Evolutionary conservation across 2,797 vertebrate species (phyloP).

Genomic region (Channallabes apus): DNA sequence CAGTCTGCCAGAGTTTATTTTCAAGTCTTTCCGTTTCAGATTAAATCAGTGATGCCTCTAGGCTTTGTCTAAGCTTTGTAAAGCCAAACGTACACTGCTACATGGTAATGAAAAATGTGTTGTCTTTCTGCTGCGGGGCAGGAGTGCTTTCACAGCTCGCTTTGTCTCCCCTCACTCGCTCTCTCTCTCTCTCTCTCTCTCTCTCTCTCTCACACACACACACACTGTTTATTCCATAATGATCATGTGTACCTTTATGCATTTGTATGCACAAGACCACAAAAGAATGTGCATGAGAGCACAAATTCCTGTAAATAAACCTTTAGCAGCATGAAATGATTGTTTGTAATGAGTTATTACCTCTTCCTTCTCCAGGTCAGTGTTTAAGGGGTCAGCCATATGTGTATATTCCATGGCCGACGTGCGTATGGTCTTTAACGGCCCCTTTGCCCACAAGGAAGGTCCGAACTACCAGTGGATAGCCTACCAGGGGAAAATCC

Average conservation of each 20-base stretch:
- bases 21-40: constrained; percentile 35
- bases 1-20: constrained; percentile 8
- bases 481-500: constrained; percentile 96
- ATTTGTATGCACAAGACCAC: constrained; percentile 27
- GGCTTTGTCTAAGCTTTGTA: constrained; percentile 45
- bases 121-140: constrained; percentile 30
- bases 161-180: neutral
- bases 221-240: neutral
- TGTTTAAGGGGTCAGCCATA: constrained; percentile 96
- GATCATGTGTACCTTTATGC: constrained; percentile 5
- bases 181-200: constrained; percentile 1
- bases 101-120: constrained; percentile 42
- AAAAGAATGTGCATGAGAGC: constrained; percentile 31
- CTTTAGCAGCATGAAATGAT: neutral
- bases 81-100: constrained; percentile 43
- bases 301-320: neutral
- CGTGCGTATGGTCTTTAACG: constrained; percentile 98
- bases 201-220: neutral
- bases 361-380: constrained; percentile 75
- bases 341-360: constrained; percentile 1
- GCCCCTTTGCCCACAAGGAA: constrained; percentile 97
- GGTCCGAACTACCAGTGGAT: constrained; percentile 99
- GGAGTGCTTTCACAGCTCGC: constrained; percentile 34
- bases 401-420: constrained; percentile 99
- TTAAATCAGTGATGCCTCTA: constrained; percentile 41